Evolutionary conservation across 2,797 vertebrate genomes (phyloP).

Genomic region (Pseudomugil gertrudae): DNA sequence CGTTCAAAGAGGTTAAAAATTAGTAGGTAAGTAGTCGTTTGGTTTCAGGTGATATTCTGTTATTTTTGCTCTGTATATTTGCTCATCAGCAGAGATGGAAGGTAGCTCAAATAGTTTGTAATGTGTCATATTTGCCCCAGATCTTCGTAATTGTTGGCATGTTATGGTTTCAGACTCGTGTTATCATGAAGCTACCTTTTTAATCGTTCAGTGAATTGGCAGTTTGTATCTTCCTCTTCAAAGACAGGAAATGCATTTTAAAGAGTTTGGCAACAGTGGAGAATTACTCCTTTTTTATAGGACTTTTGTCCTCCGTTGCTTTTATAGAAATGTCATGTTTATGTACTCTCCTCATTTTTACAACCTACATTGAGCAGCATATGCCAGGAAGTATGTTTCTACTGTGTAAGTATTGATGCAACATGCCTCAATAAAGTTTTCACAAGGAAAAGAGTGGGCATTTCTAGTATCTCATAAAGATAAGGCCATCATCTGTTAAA

Average conservation of each 20-base stretch:
- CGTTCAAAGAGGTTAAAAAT: constrained; percentile 71
- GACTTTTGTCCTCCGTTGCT: neutral
- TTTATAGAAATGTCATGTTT: constrained; percentile 6
- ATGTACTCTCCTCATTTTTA: neutral
- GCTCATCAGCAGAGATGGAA: neutral
- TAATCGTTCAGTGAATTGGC: neutral
- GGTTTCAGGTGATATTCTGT: neutral
- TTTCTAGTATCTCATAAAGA: constrained; percentile 40
- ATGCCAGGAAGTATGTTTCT: constrained; percentile 11
- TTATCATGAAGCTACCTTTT: neutral
- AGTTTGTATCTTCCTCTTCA: constrained; percentile 10
- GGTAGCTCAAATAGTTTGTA: too few species aligned
- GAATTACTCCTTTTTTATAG: constrained; percentile 1
- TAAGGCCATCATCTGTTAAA: neutral
- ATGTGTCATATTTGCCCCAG: too few species aligned
- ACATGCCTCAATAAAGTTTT: constrained; percentile 20
- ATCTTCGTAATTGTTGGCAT: neutral
- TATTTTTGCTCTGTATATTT: neutral
- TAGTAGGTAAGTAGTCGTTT: constrained; percentile 65
- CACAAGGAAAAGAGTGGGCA: neutral
- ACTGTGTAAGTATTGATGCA: neutral
- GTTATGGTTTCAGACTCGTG: neutral
- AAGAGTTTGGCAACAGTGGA: neutral
- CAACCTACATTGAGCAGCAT: neutral
- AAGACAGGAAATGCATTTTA: constrained; percentile 9